phyloP scores from a whole-genome alignment of 2,113 vertebrate species.

The Pterocles gutturalis region DNA sequence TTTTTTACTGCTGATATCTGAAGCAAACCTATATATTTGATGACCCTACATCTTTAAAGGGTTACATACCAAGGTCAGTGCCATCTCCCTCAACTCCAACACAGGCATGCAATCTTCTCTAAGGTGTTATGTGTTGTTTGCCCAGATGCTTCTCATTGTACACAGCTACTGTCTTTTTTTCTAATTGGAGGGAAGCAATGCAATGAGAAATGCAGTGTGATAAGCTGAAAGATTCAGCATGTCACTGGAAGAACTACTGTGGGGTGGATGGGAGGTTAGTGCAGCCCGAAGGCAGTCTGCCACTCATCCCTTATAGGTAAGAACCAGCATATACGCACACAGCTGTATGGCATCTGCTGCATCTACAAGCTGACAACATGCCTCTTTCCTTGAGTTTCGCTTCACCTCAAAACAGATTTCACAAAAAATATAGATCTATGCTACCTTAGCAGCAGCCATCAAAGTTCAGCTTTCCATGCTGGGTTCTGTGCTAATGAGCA shows the following conservation, averaged over 20 bases:
- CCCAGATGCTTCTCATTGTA: not conserved
- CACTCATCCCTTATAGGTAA: fast-evolving
- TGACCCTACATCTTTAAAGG: not conserved
- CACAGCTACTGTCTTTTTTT: not conserved
- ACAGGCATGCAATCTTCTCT: not conserved
- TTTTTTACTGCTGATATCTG: not conserved
- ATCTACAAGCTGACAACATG: not conserved
- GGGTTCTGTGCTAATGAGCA: not conserved
- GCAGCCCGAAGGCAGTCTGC: not conserved
- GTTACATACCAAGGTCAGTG: not conserved
- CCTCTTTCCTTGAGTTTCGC: not conserved
- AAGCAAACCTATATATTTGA: not conserved
- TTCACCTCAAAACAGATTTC: not conserved
- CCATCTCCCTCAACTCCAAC: not conserved
- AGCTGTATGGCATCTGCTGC: not conserved
- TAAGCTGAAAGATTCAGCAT: not conserved
- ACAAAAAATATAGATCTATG: not conserved
- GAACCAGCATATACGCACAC: not conserved
- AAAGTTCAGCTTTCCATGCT: not conserved
- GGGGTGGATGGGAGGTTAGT: not conserved
- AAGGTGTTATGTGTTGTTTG: not conserved
- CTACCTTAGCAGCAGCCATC: not conserved
- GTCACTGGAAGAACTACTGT: not conserved
- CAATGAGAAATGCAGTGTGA: not conserved
- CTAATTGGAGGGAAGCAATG: not conserved